A percentile compares a stretch with the other conserved stretches of the same genome.
Evolutionary conservation across 2,113 vertebrate species (phyloP).

Genomic region (Periophthalmus modestus): DNA sequence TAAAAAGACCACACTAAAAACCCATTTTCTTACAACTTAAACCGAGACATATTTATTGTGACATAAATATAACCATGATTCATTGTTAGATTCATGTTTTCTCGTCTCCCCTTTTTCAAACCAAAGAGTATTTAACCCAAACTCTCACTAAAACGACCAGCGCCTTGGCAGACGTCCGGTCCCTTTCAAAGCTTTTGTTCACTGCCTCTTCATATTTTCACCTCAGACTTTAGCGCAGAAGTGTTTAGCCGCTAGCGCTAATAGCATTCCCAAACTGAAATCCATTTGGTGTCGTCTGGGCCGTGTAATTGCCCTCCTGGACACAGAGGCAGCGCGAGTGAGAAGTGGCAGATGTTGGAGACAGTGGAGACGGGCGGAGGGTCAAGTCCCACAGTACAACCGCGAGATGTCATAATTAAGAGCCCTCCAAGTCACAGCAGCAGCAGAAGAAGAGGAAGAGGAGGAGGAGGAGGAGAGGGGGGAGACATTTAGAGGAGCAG

Average conservation of each 20-base stretch:
- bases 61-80: too few species aligned
- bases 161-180: background rate
- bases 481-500: conserved; percentile 47
- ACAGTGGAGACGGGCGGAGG: conserved; percentile 51
- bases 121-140: too few species aligned
- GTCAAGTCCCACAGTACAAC: conserved; percentile 66
- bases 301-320: conserved; percentile 71
- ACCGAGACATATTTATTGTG: too few species aligned
- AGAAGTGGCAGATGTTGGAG: conserved; percentile 75
- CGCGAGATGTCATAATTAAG: conserved; percentile 77
- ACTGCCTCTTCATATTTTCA: conserved; percentile 4
- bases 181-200: background rate
- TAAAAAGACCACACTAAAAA: too few species aligned
- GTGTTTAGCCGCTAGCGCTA: conserved; percentile 61
- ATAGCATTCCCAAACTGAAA: conserved; percentile 67
- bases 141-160: background rate
- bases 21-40: too few species aligned
- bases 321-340: conserved; percentile 55
- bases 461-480: background rate
- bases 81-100: too few species aligned
- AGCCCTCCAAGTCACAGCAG: conserved; percentile 47
- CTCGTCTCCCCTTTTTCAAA: too few species aligned
- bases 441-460: conserved; percentile 30
- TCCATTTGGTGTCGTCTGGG: conserved; percentile 62
- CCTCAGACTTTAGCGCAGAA: background rate